Evolutionary conservation across 64 coral and sea anemone genomes (phyloP).

Genomic region (Montipora cactus): DNA sequence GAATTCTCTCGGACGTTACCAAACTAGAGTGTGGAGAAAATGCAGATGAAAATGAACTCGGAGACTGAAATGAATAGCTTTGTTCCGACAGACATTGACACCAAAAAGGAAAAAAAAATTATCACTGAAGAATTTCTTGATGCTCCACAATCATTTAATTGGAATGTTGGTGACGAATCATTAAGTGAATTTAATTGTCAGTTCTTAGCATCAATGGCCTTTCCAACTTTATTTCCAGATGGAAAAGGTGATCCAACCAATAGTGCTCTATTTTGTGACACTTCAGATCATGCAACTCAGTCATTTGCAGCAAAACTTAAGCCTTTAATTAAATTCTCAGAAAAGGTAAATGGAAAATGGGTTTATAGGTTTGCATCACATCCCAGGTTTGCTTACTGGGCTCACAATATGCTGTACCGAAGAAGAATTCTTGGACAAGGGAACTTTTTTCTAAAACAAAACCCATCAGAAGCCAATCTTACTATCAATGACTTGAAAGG

Average conservation of each 20-base stretch:
- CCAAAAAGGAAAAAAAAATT: slow-evolving; percentile 42
- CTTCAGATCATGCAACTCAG: slow-evolving; percentile 30
- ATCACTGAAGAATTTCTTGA: slow-evolving; percentile 28
- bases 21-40: neutral
- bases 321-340: neutral
- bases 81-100: slow-evolving; percentile 38
- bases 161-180: slow-evolving; percentile 43
- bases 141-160: neutral
- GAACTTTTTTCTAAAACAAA: neutral
- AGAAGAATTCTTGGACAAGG: slow-evolving; percentile 26
- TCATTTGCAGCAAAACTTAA: neutral
- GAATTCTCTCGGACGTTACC: neutral
- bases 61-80: slow-evolving; percentile 66
- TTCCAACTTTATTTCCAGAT: slow-evolving; percentile 39
- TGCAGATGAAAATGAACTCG: neutral
- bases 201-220: slow-evolving; percentile 64
- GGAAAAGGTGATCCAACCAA: slow-evolving; percentile 25
- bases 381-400: slow-evolving; percentile 62
- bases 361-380: slow-evolving; percentile 58
- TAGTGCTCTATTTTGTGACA: slow-evolving; percentile 21
- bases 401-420: slow-evolving; percentile 50
- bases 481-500: slow-evolving; percentile 52
- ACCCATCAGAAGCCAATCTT: neutral
- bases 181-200: slow-evolving; percentile 56
- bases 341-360: slow-evolving; percentile 54